Conservation (phyloP, 2,113 vertebrate species). For the Ramphastos sulfuratus region DNA sequence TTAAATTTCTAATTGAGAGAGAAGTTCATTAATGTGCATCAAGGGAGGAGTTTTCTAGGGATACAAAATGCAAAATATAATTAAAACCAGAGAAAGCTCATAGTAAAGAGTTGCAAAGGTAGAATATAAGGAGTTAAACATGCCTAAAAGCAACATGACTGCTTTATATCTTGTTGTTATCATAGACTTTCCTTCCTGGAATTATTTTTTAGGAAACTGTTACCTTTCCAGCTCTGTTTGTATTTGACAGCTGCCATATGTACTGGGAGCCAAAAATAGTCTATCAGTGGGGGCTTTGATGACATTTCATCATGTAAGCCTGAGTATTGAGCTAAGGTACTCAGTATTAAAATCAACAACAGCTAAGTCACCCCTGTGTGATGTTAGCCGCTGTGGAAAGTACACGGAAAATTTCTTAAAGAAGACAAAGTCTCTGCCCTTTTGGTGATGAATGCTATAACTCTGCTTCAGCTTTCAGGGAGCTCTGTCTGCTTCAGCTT, state of each 20-base stretch:
- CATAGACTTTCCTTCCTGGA: slow-evolving; percentile 58
- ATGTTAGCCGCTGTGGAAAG: not conserved
- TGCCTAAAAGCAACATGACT: not conserved
- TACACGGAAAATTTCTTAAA: not conserved
- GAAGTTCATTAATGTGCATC: not conserved
- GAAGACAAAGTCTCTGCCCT: not conserved
- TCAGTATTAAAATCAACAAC: not conserved
- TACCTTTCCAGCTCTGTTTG: slow-evolving; percentile 51
- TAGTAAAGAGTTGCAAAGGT: not conserved
- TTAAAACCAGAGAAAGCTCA: slow-evolving; percentile 10
- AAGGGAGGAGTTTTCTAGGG: not conserved
- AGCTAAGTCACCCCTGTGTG: not conserved
- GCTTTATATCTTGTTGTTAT: slow-evolving; percentile 38
- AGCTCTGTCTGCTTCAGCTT: not conserved
- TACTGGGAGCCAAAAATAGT: slow-evolving; percentile 11
- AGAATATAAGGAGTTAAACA: slow-evolving; percentile 6
- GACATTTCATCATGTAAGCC: not conserved
- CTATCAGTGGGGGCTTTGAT: not conserved
- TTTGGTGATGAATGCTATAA: not conserved
- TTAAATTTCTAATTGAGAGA: not conserved
- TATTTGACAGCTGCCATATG: not conserved
- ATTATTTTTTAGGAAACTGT: slow-evolving; percentile 61
- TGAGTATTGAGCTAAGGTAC: not conserved
- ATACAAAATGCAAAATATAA: not conserved
- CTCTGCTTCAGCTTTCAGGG: not conserved